Base-by-base conservation (phyloP, 2,113 vertebrate genomes). In the Gymnocephalus cernua region DNA sequence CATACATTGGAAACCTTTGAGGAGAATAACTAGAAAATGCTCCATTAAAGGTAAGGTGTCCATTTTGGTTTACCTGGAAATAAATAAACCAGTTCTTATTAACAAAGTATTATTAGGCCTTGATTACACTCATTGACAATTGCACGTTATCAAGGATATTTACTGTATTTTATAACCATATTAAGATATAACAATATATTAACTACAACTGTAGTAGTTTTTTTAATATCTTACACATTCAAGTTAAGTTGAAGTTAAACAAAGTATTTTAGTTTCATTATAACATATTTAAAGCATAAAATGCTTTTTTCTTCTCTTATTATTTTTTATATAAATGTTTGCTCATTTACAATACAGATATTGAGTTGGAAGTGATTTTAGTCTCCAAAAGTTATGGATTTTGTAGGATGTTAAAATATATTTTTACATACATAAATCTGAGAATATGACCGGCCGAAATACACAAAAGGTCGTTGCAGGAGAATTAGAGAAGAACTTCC, bases 11-110 rank as follows among this genome's bases (percentile, higher is more conserved):
- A 53, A 95, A 89, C 0, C 19, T 48, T 9, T 82, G 38, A 0
- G 93, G 90, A 0, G 0, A 58, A 38, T 27, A 93, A 0, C n/a
- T 59, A 0, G 38, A 41, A 41, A 3, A 41, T 41, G 38, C 0
- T 0, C 61, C 84, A 0, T 25, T 2, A 0, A 95, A 96, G 2
- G 94, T 95, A 58, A 96, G 13, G 13, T 95, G 78, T 0, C 95
- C 95, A 0, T 95, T 95, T 69, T 93, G 66, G 83, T 94, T 94
- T 1, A 95, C 91, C 94, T 95, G 50, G 1, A 80, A 77, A 67
- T 4, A 51, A 61, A 38, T 64, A 19, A 23, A 59, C 12, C 51
- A 18, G 1, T 45, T 27, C 14, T 72, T 47, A 72, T 10, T 3
- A 27, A 44, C 8, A 32, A 15, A 50, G 71, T 23, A 50, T 6